phyloP scores from a whole-genome alignment of 2,797 vertebrate species.

The Uromys caudimaculatus region DNA sequence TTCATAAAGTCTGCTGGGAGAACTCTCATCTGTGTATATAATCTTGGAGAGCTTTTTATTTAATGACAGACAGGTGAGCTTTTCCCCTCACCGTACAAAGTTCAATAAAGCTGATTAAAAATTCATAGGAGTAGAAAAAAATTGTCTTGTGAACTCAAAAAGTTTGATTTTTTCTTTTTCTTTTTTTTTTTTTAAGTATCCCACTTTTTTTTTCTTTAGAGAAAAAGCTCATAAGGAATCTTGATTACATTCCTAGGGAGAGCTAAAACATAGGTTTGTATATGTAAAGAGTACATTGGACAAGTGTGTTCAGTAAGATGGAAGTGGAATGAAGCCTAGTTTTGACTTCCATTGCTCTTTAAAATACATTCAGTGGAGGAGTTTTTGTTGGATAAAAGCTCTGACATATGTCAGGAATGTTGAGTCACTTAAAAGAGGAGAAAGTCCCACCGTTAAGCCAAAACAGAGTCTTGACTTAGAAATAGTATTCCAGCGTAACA shows the following conservation, averaged over 20 bases:
- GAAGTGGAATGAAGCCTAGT: conserved; percentile 6
- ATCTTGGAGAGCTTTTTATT: conserved; percentile 86
- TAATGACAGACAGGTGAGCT: conserved; percentile 86
- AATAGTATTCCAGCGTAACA: background rate
- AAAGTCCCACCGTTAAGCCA: conserved; percentile 29
- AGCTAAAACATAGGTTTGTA: conserved; percentile 20
- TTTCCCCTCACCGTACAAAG: background rate
- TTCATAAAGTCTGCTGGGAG: conserved; percentile 80
- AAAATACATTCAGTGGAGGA: background rate
- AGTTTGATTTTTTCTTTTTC: conserved; percentile 3
- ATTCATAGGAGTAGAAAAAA: conserved; percentile 44
- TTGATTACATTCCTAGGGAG: conserved; percentile 44
- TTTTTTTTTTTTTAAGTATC: background rate
- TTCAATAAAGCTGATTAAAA: conserved; percentile 56
- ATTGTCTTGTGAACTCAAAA: conserved; percentile 28
- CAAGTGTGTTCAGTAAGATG: background rate
- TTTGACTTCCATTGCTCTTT: conserved; percentile 40
- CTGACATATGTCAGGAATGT: conserved; percentile 11
- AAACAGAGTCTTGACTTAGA: conserved; percentile 59
- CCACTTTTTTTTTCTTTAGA: background rate
- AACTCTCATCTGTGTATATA: conserved; percentile 90
- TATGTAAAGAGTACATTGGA: background rate
- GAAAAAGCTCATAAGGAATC: background rate
- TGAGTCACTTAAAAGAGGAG: conserved; percentile 13
- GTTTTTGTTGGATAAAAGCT: conserved; percentile 45